These are phyloP conservation scores for Oplegnathus fasciatus DNA, from an alignment of 2,113 vertebrate species.

Conservation along the genomic window DNA sequence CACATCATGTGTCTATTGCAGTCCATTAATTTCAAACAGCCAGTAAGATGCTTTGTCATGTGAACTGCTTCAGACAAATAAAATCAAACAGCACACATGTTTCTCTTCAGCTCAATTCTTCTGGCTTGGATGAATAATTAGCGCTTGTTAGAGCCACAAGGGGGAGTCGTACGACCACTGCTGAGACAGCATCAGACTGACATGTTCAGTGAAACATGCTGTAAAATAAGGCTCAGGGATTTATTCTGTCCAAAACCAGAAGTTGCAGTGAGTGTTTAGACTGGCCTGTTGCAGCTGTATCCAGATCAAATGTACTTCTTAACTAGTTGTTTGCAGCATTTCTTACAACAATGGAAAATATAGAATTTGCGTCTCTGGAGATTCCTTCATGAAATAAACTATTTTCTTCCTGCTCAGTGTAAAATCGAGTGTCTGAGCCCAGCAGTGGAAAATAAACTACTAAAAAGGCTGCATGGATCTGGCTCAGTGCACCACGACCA, in stretches of 20 bases:
- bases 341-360: neutral
- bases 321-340: neutral
- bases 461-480: neutral
- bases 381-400: neutral
- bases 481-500: neutral
- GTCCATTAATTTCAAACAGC: constrained; percentile 13
- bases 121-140: neutral
- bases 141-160: constrained; percentile 48
- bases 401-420: neutral
- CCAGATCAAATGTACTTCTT: neutral
- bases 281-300: neutral
- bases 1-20: constrained; percentile 8
- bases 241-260: neutral
- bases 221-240: neutral
- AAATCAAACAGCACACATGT: constrained; percentile 32
- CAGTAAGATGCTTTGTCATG: constrained; percentile 25
- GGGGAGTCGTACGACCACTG: constrained; percentile 50
- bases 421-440: neutral
- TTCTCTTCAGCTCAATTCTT: neutral
- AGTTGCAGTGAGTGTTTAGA: neutral
- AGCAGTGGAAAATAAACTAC: neutral
- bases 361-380: neutral
- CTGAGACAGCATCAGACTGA: neutral
- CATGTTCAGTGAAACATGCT: neutral
- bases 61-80: constrained; percentile 60